Conservation (phyloP, 1,140 invertebrate species). For the Anastatus disparis region DNA sequence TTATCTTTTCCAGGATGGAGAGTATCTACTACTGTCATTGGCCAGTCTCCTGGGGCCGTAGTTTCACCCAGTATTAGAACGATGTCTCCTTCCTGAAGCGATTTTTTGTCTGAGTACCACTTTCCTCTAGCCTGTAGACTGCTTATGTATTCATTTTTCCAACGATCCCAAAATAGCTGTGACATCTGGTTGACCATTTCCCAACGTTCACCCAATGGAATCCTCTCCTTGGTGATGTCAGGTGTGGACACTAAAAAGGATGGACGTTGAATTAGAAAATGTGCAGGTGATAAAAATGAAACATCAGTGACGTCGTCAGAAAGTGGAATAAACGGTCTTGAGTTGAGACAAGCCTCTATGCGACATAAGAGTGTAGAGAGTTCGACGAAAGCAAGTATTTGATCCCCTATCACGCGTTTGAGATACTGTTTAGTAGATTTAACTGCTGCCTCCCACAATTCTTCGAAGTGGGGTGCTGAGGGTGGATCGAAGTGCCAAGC, state of each 20-base stretch:
- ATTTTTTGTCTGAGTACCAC: constrained; percentile 11
- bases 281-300: neutral
- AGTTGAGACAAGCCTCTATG: constrained; percentile 45
- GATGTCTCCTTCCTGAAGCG: constrained; percentile 18
- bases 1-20: too few relatives aligned
- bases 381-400: too few relatives aligned
- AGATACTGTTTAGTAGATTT: constrained; percentile 36
- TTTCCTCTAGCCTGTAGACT: constrained; percentile 29
- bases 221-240: neutral
- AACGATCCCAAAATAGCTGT: constrained; percentile 38
- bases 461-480: too few relatives aligned
- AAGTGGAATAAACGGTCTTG: constrained; percentile 37
- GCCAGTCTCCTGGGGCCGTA: constrained; percentile 28
- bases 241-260: neutral
- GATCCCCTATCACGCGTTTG: constrained; percentile 7
- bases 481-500: constrained; percentile 48
- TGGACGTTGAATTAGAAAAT: neutral
- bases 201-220: neutral
- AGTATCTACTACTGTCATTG: too few relatives aligned
- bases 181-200: neutral
- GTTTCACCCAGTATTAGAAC: constrained; percentile 19
- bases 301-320: constrained; percentile 28
- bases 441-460: too few relatives aligned
- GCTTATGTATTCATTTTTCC: constrained; percentile 31
- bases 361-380: constrained; percentile 37